Evolutionary conservation across 2,888 invertebrate species (phyloP), one percentile per base, ranked within the genome.

Genomic region (Apoda limacodes): DNA sequence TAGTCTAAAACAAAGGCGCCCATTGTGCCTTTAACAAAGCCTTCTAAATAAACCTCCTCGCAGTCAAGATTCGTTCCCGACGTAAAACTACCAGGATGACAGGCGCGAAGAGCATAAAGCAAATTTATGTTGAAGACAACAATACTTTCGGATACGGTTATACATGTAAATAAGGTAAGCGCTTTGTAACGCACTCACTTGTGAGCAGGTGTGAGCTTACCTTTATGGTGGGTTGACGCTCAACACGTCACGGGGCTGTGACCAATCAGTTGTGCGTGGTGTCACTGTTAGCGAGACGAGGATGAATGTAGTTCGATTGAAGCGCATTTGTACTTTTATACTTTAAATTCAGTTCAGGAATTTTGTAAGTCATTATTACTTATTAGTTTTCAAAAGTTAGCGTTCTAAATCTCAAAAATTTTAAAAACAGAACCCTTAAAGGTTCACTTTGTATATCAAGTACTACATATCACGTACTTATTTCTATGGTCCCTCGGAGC

Each of bases 191-290:
- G 53, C 55, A 59, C 52, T 39, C 38, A 34, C 30, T 22, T 42
- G 35, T 48, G 50, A 51, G 65, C 74, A 72, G 71, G 74, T 74
- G 72, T 46, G 53, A 44, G 62, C 60, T 53, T 54, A 46, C 49
- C 50, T 52, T 40, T 47, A 54, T 55, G 61, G 52, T 50, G 49
- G 49, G 35, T 37, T 40, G 51, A 45, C 43, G 45, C 52, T 58
- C 62, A 50, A 55, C 55, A 53, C 60, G 55, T 56, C 48, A 51
- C 43, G 45, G 44, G 37, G 41, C 50, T 50, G 44, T 52, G 57
- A 53, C 50, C 52, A 52, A 55, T 53, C 47, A 37, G 37, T 20
- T 32, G 40, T n/a, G 50, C 35, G 36, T 32, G 58, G 60, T 36
- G 39, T 17, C 33, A 52, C 37, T 62, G 42, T 19, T n/a, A 46